These are phyloP conservation scores for Cepaea nemoralis DNA, from an alignment of 1,140 invertebrate species.

Conservation along the genomic window DNA sequence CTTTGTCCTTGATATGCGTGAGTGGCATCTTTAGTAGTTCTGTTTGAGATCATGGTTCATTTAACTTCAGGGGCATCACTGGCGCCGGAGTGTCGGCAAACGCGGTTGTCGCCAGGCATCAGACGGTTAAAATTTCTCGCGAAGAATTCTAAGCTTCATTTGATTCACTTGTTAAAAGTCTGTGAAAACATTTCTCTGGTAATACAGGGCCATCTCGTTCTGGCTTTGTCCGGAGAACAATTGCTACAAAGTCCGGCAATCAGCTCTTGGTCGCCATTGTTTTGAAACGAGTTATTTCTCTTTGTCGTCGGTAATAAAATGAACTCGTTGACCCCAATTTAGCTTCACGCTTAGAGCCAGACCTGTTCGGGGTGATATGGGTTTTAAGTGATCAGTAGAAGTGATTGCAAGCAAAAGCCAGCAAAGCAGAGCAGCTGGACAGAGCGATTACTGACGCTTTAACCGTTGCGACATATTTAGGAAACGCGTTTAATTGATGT, in stretches of 20 bases:
- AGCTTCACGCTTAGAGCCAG: neutral
- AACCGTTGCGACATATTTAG: neutral
- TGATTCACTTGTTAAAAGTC: neutral
- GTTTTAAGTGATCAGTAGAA: neutral
- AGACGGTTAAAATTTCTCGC: neutral
- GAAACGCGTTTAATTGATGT: neutral
- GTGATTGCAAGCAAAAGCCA: neutral
- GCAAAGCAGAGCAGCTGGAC: neutral
- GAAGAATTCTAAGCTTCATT: neutral
- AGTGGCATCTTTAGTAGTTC: neutral
- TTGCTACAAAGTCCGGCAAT: neutral
- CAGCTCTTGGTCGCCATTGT: neutral
- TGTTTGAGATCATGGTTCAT: constrained; percentile 5
- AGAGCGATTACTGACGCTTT: neutral
- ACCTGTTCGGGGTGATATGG: neutral
- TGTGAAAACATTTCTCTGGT: neutral
- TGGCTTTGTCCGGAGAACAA: neutral
- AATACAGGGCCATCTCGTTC: neutral
- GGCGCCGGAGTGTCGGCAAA: constrained; percentile 7
- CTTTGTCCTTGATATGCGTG: neutral
- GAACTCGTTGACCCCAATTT: constrained; percentile 17
- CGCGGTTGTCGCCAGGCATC: neutral
- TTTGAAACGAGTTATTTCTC: neutral
- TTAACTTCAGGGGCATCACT: constrained; percentile 3
- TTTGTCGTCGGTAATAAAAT: constrained; percentile 4